Percentiles rank a stretch among this genome's conserved stretches.
These are phyloP conservation scores for Spisula subtruncata DNA, from an alignment of 2,888 invertebrate species.

Conservation along the genomic window DNA sequence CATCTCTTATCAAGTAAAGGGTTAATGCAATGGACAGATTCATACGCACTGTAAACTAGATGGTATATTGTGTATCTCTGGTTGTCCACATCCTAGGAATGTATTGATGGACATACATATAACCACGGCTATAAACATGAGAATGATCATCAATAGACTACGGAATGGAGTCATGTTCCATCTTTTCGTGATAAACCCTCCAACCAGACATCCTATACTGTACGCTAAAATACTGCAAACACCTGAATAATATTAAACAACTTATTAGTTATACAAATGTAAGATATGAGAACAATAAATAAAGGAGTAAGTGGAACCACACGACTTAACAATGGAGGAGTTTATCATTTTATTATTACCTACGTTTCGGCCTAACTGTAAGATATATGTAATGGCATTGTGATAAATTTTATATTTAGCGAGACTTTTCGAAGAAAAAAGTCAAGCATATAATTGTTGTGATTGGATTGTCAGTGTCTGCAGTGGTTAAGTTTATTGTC, in stretches of 20 bases:
- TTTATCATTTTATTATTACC: too few species aligned
- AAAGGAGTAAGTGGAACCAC: too few species aligned
- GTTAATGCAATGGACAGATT: too few species aligned
- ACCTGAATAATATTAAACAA: slow-evolving; percentile 55
- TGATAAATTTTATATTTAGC: too few species aligned
- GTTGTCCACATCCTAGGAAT: slow-evolving; percentile 65
- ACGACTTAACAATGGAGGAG: too few species aligned
- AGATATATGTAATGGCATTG: too few species aligned
- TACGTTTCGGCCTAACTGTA: too few species aligned
- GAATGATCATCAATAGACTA: slow-evolving; percentile 48
- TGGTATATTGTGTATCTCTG: slow-evolving; percentile 20
- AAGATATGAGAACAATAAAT: neutral
- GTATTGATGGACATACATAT: slow-evolving; percentile 49
- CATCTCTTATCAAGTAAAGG: too few species aligned
- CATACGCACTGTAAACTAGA: neutral
- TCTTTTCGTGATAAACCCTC: slow-evolving; percentile 66
- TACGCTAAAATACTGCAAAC: slow-evolving; percentile 62
- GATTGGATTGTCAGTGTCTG: too few species aligned
- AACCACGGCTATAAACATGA: slow-evolving; percentile 37
- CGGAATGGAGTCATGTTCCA: slow-evolving; percentile 57
- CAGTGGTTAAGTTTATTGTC: too few species aligned
- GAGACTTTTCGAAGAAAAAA: too few species aligned
- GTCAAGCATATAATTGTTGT: too few species aligned
- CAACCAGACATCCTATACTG: slow-evolving; percentile 63
- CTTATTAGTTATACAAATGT: neutral